phyloP scores from a whole-genome alignment of 2,888 invertebrate species.

The Linnaemya tessellans region DNA sequence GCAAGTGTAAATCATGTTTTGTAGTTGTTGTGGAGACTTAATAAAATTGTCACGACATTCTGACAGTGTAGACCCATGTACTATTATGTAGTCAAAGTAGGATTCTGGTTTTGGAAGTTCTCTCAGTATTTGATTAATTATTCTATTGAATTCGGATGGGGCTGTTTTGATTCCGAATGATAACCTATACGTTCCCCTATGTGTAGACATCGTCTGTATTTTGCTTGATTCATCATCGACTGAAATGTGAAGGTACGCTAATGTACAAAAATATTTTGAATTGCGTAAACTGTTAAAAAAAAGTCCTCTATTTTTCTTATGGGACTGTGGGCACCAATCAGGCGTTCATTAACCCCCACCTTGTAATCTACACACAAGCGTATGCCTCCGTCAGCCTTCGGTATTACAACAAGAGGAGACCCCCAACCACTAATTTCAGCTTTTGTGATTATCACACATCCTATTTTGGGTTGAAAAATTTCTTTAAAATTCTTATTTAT shows the following conservation, averaged over 20 bases:
- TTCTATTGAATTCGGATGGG: conserved; percentile 2
- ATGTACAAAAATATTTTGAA: background rate
- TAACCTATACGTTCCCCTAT: conserved; percentile 15
- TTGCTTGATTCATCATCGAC: conserved; percentile 22
- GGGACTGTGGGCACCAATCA: too few relatives aligned
- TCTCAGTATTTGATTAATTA: background rate
- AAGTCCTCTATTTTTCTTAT: too few relatives aligned
- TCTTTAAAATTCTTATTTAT: background rate
- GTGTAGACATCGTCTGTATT: conserved; percentile 39
- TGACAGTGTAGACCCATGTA: background rate
- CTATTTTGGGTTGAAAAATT: background rate
- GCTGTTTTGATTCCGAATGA: background rate
- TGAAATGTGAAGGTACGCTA: conserved; percentile 49
- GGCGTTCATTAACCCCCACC: too few relatives aligned
- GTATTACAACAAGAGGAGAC: background rate
- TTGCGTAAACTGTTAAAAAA: conserved; percentile 24
- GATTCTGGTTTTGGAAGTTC: background rate
- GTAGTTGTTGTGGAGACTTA: background rate
- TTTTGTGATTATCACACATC: background rate
- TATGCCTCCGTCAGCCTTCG: background rate
- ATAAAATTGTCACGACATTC: background rate
- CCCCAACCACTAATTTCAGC: conserved; percentile 26
- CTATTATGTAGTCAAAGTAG: background rate
- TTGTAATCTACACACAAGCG: too few relatives aligned
- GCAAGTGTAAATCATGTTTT: background rate